Evolutionary conservation across 2,113 vertebrate genomes (phyloP).

Genomic region (Caloenas nicobarica): DNA sequence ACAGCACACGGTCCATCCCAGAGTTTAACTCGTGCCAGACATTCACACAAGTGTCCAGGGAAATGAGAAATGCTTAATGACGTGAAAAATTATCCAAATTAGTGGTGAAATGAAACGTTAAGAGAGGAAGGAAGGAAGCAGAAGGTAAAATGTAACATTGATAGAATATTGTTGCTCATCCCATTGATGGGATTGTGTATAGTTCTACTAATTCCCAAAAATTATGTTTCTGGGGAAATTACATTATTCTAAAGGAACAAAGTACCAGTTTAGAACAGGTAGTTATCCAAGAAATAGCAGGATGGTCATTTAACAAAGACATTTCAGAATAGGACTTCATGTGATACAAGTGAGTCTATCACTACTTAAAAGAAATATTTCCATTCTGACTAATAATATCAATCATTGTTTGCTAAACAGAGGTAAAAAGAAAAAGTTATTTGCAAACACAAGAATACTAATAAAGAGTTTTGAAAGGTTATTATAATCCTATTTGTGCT

Average conservation of each 20-base stretch:
- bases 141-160: not conserved
- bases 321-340: not conserved
- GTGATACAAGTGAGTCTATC: not conserved
- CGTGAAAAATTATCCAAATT: not conserved
- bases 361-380: not conserved
- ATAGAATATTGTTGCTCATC: not conserved
- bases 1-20: not conserved
- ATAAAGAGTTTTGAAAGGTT: not conserved
- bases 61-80: not conserved
- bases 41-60: not conserved
- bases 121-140: not conserved
- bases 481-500: not conserved
- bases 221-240: not conserved
- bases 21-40: not conserved
- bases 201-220: not conserved
- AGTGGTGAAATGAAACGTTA: not conserved
- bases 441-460: not conserved
- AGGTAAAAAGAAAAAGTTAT: not conserved
- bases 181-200: not conserved
- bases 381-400: not conserved
- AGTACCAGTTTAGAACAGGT: not conserved
- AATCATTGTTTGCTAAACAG: not conserved
- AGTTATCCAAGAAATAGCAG: not conserved
- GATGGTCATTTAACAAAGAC: not conserved
- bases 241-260: not conserved